Evolutionary conservation across 2,888 invertebrate genomes (phyloP).

Genomic region (Rotaria sp.): DNA sequence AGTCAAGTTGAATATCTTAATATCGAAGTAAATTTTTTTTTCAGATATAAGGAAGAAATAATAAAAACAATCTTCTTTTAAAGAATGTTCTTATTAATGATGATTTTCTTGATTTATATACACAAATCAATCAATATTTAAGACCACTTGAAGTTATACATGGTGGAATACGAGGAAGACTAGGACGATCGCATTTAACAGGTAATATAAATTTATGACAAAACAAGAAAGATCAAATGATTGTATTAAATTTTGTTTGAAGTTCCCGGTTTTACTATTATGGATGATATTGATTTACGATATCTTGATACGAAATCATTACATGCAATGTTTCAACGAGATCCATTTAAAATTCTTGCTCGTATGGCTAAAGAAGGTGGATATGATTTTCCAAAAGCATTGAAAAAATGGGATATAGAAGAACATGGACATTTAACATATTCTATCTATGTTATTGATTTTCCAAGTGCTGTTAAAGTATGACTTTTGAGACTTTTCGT

Average conservation of each 20-base stretch:
- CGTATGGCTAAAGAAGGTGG: slow-evolving; percentile 20
- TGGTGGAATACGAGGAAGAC: slow-evolving; percentile 2
- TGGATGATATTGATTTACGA: slow-evolving; percentile 14
- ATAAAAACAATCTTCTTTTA: background rate
- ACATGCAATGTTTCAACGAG: slow-evolving; percentile 24
- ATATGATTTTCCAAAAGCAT: background rate
- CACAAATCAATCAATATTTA: slow-evolving; percentile 24
- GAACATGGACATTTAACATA: background rate
- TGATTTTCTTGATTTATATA: slow-evolving; percentile 25
- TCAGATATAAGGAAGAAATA: background rate
- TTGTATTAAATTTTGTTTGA: background rate
- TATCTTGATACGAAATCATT: background rate
- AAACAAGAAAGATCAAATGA: too few relatives aligned
- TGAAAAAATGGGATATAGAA: slow-evolving; percentile 1
- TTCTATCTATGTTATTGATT: slow-evolving; percentile 2
- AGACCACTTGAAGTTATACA: background rate
- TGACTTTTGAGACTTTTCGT: too few relatives aligned
- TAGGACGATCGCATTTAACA: background rate
- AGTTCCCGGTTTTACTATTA: background rate
- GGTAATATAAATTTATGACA: background rate
- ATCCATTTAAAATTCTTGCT: slow-evolving; percentile 25
- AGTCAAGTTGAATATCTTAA: slow-evolving; percentile 29
- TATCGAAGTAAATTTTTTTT: background rate
- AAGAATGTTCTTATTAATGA: slow-evolving; percentile 8
- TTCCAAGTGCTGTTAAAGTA: slow-evolving; percentile 20